These are phyloP conservation scores for Hypsopygia costalis DNA, from an alignment of 2,888 invertebrate genomes.

Conservation along the genomic window DNA sequence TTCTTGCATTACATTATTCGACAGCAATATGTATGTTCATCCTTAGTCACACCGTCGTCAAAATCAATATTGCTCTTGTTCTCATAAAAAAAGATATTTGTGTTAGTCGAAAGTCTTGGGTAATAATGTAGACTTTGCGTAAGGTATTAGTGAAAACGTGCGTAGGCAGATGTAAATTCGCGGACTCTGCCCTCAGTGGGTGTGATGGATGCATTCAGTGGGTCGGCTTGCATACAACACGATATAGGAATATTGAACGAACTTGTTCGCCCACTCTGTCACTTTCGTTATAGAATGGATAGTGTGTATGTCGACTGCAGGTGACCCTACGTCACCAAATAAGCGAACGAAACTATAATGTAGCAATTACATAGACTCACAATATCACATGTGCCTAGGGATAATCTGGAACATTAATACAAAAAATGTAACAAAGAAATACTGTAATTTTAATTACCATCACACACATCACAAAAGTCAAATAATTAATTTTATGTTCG, in stretches of 20 bases:
- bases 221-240: slow-evolving; percentile 18
- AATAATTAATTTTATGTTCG: no score
- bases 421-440: no score
- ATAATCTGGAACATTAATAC: no score
- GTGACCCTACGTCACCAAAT: no score
- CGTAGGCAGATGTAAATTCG: slow-evolving; percentile 26
- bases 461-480: no score
- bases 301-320: slow-evolving; percentile 7
- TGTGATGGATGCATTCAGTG: slow-evolving; percentile 41
- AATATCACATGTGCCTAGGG: no score
- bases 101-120: no score
- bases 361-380: no score
- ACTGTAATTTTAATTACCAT: no score
- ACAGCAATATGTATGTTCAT: slow-evolving; percentile 5
- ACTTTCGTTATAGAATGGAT: slow-evolving; percentile 31
- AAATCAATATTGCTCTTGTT: not conserved
- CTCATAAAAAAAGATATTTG: slow-evolving; percentile 1
- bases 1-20: slow-evolving; percentile 5
- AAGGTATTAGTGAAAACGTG: slow-evolving; percentile 37
- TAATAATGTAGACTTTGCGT: slow-evolving; percentile 9
- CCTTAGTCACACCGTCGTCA: slow-evolving; percentile 1
- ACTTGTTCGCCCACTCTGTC: slow-evolving; percentile 39
- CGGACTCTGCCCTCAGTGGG: slow-evolving; percentile 29
- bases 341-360: no score
- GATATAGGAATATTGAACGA: slow-evolving; percentile 16